phyloP scores from a whole-genome alignment of 2,113 vertebrate genomes.

The Megaptera novaeangliae region DNA sequence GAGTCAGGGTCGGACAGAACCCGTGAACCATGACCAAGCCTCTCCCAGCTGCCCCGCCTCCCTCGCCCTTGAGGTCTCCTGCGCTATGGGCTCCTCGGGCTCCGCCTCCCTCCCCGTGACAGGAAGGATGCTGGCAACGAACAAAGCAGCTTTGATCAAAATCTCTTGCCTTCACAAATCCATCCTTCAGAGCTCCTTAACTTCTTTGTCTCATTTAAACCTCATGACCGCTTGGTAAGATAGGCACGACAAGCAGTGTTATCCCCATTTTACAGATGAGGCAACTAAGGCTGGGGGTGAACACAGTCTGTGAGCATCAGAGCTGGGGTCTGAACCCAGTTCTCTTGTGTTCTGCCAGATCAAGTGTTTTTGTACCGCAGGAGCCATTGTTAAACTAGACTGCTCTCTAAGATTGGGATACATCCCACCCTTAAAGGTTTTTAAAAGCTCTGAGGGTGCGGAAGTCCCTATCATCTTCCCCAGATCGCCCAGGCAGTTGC shows the following conservation, averaged over 20 bases:
- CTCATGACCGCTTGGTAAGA: neutral
- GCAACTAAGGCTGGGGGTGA: neutral
- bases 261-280: neutral
- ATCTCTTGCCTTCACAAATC: neutral
- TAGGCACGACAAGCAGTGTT: neutral
- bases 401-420: neutral
- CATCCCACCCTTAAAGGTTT: neutral
- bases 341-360: neutral
- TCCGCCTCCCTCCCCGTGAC: rapidly evolving
- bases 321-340: neutral
- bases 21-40: neutral
- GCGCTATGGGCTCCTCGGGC: rapidly evolving
- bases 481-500: neutral
- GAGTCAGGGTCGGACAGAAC: rapidly evolving
- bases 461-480: neutral
- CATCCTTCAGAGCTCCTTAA: neutral
- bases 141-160: neutral
- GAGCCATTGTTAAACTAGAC: neutral
- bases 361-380: neutral
- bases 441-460: neutral
- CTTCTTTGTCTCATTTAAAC: neutral
- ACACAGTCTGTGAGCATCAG: neutral
- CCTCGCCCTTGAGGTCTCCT: neutral
- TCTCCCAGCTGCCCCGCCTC: neutral
- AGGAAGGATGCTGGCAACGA: neutral